Evolutionary conservation across 2,888 invertebrate genomes (phyloP), one percentile per base, ranked within the genome.

Genomic region (Pseudococcus longispinus): DNA sequence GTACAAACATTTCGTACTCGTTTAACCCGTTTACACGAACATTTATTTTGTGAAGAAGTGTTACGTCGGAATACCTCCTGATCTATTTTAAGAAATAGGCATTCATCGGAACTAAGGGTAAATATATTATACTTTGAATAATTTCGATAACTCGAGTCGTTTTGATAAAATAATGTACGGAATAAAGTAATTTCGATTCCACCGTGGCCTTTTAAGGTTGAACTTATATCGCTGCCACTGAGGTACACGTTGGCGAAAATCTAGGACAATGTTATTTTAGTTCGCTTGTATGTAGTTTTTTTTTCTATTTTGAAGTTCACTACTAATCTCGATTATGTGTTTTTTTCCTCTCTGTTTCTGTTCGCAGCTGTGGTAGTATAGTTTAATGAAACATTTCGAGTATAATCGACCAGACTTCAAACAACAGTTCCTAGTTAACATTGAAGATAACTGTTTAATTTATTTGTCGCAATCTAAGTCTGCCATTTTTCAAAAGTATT

Each of bases 401-500:
- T 65, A 84, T 83, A 60, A 77, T 80, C 60, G 77, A 87, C 60
- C 83, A 87, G 82, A 87, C 82, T 83, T 87, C 82, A 82, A 82
- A 83, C 83, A 87, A 87, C 87, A 87, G 87, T 87, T 87, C 87
- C 87, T 87, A 87, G 84, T 32, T 83, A 87, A 83, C 87, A 87
- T 84, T 87, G 87, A 87, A 87, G 74, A 82, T 87, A 84, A 87
- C 83, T 44, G 65, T 86, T 77, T 77, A 42, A 51, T 32, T 46
- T 74, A 83, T 83, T 65, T 87, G 65, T 87, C 80, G 80, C 86
- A 74, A 83, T 87, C 87, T 87, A 87, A 87, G 87, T 87, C 87
- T 87, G 87, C 87, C 87, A 87, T 87, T 87, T 83, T 86, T 74
- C 77, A 86, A 84, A 83, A 87, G 87, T 87, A 87, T 87, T 87